Evolutionary conservation across 1,140 invertebrate genomes (phyloP).

Genomic region (Dysdera silvatica): DNA sequence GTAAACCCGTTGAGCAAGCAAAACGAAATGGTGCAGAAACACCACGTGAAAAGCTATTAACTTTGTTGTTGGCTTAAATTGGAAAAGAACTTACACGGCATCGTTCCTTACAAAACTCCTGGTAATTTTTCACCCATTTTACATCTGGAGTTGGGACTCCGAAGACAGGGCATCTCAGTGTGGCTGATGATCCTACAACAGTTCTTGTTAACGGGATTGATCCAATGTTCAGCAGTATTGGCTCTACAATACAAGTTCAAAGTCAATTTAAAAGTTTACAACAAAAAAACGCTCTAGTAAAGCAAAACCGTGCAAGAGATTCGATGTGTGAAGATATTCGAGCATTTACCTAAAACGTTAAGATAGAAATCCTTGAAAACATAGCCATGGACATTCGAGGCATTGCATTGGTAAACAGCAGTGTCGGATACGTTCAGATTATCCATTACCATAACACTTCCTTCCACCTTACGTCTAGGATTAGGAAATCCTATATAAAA

Average conservation of each 20-base stretch:
- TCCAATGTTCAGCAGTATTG: slow-evolving; percentile 77
- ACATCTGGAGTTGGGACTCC: slow-evolving; percentile 88
- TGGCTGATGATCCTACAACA: slow-evolving; percentile 70
- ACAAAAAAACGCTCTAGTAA: neutral
- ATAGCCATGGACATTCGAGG: slow-evolving; percentile 93
- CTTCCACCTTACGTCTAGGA: slow-evolving; percentile 53
- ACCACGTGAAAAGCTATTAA: too few relatives aligned
- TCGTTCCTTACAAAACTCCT: slow-evolving; percentile 66
- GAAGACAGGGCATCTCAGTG: slow-evolving; percentile 79
- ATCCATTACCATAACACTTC: slow-evolving; percentile 67
- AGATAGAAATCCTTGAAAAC: slow-evolving; percentile 96
- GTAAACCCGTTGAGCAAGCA: too few relatives aligned
- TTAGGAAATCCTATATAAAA: slow-evolving; percentile 64
- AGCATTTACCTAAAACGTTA: slow-evolving; percentile 64
- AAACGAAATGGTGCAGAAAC: too few relatives aligned
- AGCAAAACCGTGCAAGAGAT: neutral
- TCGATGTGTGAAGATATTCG: neutral
- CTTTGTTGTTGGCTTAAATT: too few relatives aligned
- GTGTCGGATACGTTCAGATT: slow-evolving; percentile 80
- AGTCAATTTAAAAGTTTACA: neutral
- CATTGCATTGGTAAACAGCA: slow-evolving; percentile 97
- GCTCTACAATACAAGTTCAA: slow-evolving; percentile 49
- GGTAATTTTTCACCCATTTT: slow-evolving; percentile 76
- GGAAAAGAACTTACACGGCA: neutral
- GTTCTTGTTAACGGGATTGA: slow-evolving; percentile 58